Conservation (phyloP, 1,140 invertebrate genomes). For the Drosophila aff. region DNA sequence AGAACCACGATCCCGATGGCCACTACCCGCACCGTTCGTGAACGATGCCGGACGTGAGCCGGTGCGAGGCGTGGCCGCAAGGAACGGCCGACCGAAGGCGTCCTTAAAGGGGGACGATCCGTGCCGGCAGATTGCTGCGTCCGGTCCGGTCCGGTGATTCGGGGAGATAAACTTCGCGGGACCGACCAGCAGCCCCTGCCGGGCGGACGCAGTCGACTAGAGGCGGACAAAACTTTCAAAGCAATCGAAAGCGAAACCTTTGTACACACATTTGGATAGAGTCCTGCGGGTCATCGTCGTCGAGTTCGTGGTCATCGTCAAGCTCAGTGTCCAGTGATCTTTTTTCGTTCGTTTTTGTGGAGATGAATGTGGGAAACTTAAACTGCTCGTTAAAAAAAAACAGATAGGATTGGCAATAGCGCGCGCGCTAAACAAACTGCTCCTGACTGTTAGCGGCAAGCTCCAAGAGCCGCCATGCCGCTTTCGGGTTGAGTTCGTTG, state of each 20-base stretch:
- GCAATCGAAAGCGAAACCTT: slow-evolving; percentile 60
- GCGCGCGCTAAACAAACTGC: slow-evolving; percentile 91
- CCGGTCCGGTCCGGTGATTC: slow-evolving; percentile 41
- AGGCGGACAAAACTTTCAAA: slow-evolving; percentile 63
- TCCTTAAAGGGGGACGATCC: slow-evolving; percentile 16
- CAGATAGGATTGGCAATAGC: slow-evolving; percentile 16
- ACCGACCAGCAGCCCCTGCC: slow-evolving; percentile 72
- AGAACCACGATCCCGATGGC: slow-evolving; percentile 52
- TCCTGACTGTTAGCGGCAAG: slow-evolving; percentile 94
- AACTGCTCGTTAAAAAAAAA: slow-evolving; percentile 63
- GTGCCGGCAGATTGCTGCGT: slow-evolving; percentile 47
- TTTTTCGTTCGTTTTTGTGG: slow-evolving; percentile 39
- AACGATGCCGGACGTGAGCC: slow-evolving; percentile 9
- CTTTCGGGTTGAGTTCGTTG: slow-evolving; percentile 95
- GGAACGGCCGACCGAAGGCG: slow-evolving; percentile 32
- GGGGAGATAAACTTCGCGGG: slow-evolving; percentile 25
- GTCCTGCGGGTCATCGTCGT: slow-evolving; percentile 49
- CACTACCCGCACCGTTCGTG: slow-evolving; percentile 57
- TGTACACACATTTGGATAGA: slow-evolving; percentile 58
- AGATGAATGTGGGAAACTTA: slow-evolving; percentile 65
- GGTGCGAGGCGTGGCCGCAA: slow-evolving; percentile 52
- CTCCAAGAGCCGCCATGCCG: slow-evolving; percentile 98
- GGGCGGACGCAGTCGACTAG: slow-evolving; percentile 30
- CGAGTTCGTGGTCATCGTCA: slow-evolving; percentile 43
- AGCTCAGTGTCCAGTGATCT: slow-evolving; percentile 51